Percentiles rank a stretch among this genome's conserved stretches.
Conservation (phyloP, 2,888 invertebrate genomes). For the Tetragonula carbonaria region DNA sequence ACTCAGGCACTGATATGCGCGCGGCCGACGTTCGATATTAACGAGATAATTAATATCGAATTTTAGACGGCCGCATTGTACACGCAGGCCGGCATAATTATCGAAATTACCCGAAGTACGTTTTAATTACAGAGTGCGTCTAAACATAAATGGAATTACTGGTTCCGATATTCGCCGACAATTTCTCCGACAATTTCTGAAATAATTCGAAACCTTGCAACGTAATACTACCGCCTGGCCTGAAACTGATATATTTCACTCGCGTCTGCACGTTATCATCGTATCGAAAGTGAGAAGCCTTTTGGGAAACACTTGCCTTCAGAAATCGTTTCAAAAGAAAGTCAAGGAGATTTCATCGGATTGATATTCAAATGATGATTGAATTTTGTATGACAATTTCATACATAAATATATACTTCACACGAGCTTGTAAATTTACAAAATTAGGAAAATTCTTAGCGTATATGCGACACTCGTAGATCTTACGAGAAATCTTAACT, state of each 20-base stretch:
- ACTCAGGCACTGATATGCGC: no score
- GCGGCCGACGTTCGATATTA: constrained; percentile 24
- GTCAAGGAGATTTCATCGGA: neutral
- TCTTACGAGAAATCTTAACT: neutral
- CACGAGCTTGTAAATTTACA: neutral
- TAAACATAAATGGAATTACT: constrained; percentile 29
- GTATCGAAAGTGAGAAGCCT: neutral
- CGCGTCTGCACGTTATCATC: neutral
- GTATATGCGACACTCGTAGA: neutral
- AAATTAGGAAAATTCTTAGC: accelerated
- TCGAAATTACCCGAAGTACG: constrained; percentile 31
- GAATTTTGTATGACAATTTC: neutral
- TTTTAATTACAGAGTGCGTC: constrained; percentile 21
- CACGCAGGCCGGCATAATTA: constrained; percentile 34
- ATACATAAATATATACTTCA: no score
- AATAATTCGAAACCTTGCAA: neutral
- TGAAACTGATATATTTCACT: neutral
- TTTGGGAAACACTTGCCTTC: neutral
- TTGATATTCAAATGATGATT: neutral
- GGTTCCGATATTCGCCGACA: constrained; percentile 33
- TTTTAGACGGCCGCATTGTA: constrained; percentile 31
- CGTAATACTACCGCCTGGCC: neutral
- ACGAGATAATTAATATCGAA: constrained; percentile 58
- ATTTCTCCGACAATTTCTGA: neutral
- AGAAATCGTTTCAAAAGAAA: neutral